Percentiles rank a stretch among this genome's conserved stretches.
Conservation (phyloP, 2,797 vertebrate species). For the Bufotes viridis region DNA sequence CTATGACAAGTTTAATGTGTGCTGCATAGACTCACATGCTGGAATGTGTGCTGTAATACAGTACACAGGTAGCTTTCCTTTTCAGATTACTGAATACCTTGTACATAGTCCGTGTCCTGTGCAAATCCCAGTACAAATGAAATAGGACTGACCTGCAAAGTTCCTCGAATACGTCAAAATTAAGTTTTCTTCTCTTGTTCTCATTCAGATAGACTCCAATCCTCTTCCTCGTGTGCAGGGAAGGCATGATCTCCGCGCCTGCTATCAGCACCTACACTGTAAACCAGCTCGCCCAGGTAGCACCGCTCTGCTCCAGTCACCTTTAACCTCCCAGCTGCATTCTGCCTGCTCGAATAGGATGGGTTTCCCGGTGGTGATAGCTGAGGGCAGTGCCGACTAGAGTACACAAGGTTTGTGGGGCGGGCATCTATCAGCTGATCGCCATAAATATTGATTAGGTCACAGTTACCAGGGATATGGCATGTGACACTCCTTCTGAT, state of each 20-base stretch:
- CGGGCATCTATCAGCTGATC: conserved; percentile 22
- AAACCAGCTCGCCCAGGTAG: conserved; percentile 3
- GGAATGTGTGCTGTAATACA: neutral
- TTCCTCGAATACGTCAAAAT: conserved; percentile 72
- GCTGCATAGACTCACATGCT: neutral
- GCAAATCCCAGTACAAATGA: neutral
- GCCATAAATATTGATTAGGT: conserved; percentile 44
- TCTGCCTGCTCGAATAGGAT: neutral
- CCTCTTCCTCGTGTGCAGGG: conserved; percentile 62
- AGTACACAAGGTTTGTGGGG: neutral
- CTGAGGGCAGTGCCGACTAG: conserved; percentile 6
- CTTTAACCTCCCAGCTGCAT: conserved; percentile 29
- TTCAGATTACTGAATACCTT: neutral
- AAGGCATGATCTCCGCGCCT: conserved; percentile 51
- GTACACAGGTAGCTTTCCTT: neutral
- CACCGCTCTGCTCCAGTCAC: conserved; percentile 9
- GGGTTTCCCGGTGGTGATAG: neutral
- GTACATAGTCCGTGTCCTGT: neutral
- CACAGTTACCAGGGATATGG: conserved; percentile 33
- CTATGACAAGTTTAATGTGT: neutral
- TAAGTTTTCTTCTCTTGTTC: conserved; percentile 77
- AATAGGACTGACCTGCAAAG: conserved; percentile 75
- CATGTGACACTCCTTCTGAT: conserved; percentile 26
- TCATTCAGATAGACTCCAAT: conserved; percentile 79
- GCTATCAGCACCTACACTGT: neutral